Conservation (phyloP, 2,797 vertebrate genomes). For the Melanotaenia maccullochi region DNA sequence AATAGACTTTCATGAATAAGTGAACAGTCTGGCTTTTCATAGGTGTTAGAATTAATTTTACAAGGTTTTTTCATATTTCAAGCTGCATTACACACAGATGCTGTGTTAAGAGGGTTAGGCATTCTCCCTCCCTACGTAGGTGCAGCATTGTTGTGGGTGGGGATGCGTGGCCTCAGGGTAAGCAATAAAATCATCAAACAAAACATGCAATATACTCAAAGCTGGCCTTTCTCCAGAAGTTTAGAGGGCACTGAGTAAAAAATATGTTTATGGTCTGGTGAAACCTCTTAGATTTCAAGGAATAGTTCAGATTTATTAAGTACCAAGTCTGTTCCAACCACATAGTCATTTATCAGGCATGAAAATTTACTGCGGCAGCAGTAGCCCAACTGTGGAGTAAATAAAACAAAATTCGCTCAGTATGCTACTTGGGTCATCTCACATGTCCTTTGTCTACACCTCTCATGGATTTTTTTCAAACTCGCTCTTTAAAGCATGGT, state of each 20-base stretch:
- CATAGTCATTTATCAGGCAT: slow-evolving; percentile 62
- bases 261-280: slow-evolving; percentile 55
- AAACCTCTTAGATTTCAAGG: slow-evolving; percentile 57
- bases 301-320: slow-evolving; percentile 69
- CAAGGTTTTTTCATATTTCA: slow-evolving; percentile 5
- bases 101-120: slow-evolving; percentile 4
- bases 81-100: slow-evolving; percentile 28
- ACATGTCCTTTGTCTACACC: slow-evolving; percentile 24
- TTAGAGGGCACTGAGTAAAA: slow-evolving; percentile 53
- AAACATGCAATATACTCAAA: slow-evolving; percentile 58
- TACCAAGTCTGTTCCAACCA: slow-evolving; percentile 64
- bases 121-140: slow-evolving; percentile 32
- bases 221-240: slow-evolving; percentile 54
- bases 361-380: slow-evolving; percentile 38
- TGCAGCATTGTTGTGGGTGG: slow-evolving; percentile 48
- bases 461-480: slow-evolving; percentile 34
- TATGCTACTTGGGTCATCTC: slow-evolving; percentile 48
- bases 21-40: slow-evolving; percentile 2
- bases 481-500: not conserved
- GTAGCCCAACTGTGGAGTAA: slow-evolving; percentile 52
- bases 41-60: slow-evolving; percentile 28
- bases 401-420: slow-evolving; percentile 61
- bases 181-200: slow-evolving; percentile 68
- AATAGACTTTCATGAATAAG: slow-evolving; percentile 15
- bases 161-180: slow-evolving; percentile 53